A percentile compares a stretch with the other conserved stretches of the same genome.
Conservation (phyloP, 2,888 invertebrate species). For the Dolichomitus sp. region DNA sequence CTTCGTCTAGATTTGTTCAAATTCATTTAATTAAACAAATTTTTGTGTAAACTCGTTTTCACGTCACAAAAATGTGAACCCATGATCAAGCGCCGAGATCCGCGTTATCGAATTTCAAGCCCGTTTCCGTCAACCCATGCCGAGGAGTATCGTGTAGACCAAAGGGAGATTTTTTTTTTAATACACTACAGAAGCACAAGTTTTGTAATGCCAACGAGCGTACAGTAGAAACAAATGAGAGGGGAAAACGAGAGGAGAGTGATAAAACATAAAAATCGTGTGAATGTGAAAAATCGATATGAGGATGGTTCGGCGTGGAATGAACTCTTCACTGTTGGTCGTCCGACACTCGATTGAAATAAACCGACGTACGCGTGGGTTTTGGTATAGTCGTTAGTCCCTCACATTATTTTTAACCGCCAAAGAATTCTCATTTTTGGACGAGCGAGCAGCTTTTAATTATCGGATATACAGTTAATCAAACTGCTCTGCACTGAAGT, state of each 20-base stretch:
- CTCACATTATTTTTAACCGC: slow-evolving; percentile 28
- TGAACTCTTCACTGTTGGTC: slow-evolving; percentile 37
- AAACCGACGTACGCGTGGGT: not conserved
- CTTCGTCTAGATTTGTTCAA: slow-evolving; percentile 32
- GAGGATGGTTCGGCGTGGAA: slow-evolving; percentile 38
- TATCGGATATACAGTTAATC: too few species aligned
- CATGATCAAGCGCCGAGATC: slow-evolving; percentile 3
- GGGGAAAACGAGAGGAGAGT: not conserved
- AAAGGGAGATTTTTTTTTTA: slow-evolving; percentile 59
- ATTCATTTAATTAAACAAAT: slow-evolving; percentile 16
- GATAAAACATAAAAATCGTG: slow-evolving; percentile 26
- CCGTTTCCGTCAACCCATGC: slow-evolving; percentile 66
- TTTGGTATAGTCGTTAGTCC: slow-evolving; percentile 31
- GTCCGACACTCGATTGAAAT: slow-evolving; percentile 25
- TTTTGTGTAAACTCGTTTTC: slow-evolving; percentile 14
- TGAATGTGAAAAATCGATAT: slow-evolving; percentile 54
- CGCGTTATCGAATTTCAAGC: slow-evolving; percentile 77
- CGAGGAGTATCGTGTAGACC: slow-evolving; percentile 57
- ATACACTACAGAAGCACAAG: slow-evolving; percentile 40
- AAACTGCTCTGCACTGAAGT: too few species aligned
- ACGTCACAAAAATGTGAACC: not conserved
- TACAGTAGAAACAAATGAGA: not conserved
- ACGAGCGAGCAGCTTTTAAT: too few species aligned
- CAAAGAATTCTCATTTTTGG: slow-evolving; percentile 5
- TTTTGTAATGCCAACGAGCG: slow-evolving; percentile 29